Percentiles rank a stretch among this genome's conserved stretches.
These are phyloP conservation scores for Anorthoa munda DNA, from an alignment of 2,888 invertebrate species.

Conservation along the genomic window DNA sequence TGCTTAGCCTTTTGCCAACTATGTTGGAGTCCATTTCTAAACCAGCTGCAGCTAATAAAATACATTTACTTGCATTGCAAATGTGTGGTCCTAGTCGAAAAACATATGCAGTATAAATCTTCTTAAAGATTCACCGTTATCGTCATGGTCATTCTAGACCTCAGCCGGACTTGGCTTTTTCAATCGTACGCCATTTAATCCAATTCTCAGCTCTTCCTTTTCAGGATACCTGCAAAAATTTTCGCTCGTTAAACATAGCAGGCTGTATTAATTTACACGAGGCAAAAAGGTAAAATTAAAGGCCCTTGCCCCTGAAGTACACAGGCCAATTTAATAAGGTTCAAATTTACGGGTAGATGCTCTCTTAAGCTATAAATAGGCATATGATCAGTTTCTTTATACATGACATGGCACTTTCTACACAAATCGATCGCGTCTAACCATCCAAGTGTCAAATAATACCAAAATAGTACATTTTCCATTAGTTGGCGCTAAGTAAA, in stretches of 20 bases:
- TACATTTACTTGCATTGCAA: too few relatives aligned
- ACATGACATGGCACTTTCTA: constrained; percentile 29
- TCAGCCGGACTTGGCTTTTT: too few relatives aligned
- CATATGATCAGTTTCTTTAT: constrained; percentile 25
- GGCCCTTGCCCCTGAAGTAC: background rate
- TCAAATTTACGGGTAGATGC: constrained; percentile 17
- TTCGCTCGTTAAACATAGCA: background rate
- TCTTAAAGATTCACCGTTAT: too few relatives aligned
- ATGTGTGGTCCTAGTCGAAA: too few relatives aligned
- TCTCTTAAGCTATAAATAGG: constrained; percentile 27
- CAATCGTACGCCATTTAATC: too few relatives aligned
- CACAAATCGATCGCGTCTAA: constrained; percentile 16
- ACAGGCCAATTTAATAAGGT: constrained; percentile 7
- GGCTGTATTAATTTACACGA: background rate
- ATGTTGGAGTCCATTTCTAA: too few relatives aligned
- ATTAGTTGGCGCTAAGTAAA: constrained; percentile 5
- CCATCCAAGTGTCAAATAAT: constrained; percentile 28
- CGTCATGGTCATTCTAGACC: too few relatives aligned
- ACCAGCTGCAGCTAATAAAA: too few relatives aligned
- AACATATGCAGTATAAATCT: too few relatives aligned
- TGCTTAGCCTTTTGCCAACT: too few relatives aligned
- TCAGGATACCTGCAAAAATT: background rate
- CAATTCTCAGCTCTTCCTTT: too few relatives aligned
- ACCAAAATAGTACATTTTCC: constrained; percentile 42
- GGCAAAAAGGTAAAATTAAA: too few relatives aligned